Conservation (phyloP, 2,797 vertebrate genomes). For the Tauraco hartlaubi region DNA sequence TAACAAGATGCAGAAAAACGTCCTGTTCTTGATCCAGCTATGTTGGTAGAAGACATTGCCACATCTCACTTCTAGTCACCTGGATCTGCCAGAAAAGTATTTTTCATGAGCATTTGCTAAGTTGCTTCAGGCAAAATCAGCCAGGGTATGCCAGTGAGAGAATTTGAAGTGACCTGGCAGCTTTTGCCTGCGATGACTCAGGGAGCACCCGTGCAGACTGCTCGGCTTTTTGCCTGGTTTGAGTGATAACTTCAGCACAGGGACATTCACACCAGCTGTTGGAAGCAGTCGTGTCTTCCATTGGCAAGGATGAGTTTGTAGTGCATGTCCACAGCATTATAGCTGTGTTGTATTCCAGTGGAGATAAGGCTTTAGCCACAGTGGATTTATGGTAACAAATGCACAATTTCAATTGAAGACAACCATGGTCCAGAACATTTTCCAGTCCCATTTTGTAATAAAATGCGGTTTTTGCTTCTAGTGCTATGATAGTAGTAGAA, state of each 20-base stretch:
- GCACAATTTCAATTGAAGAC: not conserved
- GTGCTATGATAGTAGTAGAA: not conserved
- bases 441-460: not conserved
- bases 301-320: not conserved
- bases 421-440: not conserved
- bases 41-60: not conserved
- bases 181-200: not conserved
- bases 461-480: not conserved
- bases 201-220: accelerated
- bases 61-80: not conserved
- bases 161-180: not conserved
- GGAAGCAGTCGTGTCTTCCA: not conserved
- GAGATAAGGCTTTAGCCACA: not conserved
- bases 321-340: not conserved
- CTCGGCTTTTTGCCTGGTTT: not conserved
- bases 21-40: not conserved
- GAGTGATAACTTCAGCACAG: not conserved
- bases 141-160: not conserved
- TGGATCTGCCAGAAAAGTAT: not conserved
- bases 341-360: not conserved
- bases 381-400: not conserved
- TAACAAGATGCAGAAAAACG: not conserved
- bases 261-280: not conserved
- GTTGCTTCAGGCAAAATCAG: not conserved
- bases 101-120: not conserved